Evolutionary conservation across 2,113 vertebrate genomes (phyloP).

Genomic region (Connochaetes taurinus): DNA sequence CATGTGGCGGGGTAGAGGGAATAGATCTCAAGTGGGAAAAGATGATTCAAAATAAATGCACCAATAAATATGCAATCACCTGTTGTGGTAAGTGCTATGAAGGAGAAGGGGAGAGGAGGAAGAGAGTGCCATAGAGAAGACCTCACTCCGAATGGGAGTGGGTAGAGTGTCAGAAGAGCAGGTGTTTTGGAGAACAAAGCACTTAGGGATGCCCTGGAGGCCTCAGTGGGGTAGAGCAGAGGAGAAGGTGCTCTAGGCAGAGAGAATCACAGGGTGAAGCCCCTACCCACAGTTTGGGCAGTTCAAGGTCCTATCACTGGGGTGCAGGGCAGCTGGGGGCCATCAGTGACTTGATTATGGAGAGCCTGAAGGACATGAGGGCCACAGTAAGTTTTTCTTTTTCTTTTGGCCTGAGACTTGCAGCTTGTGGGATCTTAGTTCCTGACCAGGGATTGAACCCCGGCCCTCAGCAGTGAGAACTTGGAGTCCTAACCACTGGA

Average conservation of each 20-base stretch:
- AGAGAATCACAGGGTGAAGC: not conserved
- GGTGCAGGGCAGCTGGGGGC: no score
- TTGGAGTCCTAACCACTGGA: not conserved
- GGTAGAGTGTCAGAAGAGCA: not conserved
- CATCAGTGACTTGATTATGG: rapidly evolving
- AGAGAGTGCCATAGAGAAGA: not conserved
- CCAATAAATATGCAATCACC: not conserved
- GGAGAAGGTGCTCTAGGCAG: not conserved
- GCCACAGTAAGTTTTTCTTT: not conserved
- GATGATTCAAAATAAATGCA: not conserved
- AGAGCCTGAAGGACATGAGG: not conserved
- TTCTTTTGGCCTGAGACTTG: not conserved
- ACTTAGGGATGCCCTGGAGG: not conserved
- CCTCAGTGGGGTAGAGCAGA: not conserved
- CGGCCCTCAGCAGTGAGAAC: not conserved
- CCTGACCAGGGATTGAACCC: not conserved
- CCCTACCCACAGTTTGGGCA: not conserved
- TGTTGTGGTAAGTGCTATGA: not conserved
- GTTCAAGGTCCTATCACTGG: not conserved
- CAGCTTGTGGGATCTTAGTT: not conserved
- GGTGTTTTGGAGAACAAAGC: not conserved
- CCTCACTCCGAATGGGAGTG: rapidly evolving
- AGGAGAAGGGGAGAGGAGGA: not conserved
- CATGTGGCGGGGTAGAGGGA: no score
- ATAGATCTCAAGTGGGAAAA: not conserved